Conservation (phyloP, 2,797 vertebrate genomes). For the Dendrocincla fuliginosa region DNA sequence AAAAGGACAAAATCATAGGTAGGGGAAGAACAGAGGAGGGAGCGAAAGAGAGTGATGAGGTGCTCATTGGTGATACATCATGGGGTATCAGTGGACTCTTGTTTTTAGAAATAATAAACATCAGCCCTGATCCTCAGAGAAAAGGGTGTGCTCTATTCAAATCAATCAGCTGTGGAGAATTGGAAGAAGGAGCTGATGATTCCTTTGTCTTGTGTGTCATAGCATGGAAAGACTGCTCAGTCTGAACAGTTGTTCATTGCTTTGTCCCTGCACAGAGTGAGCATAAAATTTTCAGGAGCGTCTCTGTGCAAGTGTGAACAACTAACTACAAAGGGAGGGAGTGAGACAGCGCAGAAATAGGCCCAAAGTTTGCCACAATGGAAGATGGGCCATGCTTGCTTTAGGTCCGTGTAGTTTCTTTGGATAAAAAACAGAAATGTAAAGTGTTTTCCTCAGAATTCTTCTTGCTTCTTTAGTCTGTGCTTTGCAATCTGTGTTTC, state of each 20-base stretch:
- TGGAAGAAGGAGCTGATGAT: background rate
- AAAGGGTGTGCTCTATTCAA: background rate
- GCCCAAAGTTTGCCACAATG: background rate
- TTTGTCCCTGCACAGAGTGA: background rate
- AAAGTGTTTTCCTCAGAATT: background rate
- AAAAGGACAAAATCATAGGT: background rate
- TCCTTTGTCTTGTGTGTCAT: background rate
- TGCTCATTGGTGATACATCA: background rate
- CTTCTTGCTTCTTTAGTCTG: background rate
- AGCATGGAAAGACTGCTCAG: background rate
- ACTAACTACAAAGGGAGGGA: background rate
- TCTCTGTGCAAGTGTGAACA: background rate
- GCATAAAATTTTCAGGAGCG: background rate
- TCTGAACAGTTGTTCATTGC: background rate
- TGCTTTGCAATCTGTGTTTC: background rate
- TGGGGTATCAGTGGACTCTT: background rate
- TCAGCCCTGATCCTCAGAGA: background rate
- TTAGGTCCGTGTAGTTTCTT: background rate
- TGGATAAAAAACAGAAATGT: background rate
- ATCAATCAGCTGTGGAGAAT: background rate
- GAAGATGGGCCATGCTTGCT: background rate
- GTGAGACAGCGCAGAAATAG: background rate
- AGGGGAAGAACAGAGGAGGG: background rate
- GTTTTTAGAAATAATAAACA: background rate
- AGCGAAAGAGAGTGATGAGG: background rate